These are phyloP conservation scores for Popillia japonica DNA, from an alignment of 1,140 invertebrate species.

Conservation along the genomic window DNA sequence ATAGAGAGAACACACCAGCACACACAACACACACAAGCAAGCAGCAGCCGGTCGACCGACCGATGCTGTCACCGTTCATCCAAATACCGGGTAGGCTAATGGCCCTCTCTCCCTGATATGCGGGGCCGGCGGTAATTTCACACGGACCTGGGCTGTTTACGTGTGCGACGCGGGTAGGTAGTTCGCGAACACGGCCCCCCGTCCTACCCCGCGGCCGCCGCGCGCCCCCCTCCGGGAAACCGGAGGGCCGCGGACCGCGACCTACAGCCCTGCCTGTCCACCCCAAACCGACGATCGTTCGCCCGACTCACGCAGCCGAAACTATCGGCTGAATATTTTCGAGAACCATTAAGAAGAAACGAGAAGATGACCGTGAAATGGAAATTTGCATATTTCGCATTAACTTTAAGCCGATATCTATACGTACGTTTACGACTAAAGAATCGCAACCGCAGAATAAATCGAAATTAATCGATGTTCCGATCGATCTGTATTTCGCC, in stretches of 20 bases:
- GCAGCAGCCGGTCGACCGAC: constrained; percentile 39
- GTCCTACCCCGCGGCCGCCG: constrained; percentile 34
- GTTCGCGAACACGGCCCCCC: constrained; percentile 41
- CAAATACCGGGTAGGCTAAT: constrained; percentile 41
- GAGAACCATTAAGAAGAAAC: constrained; percentile 18
- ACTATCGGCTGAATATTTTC: constrained; percentile 35
- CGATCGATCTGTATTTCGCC: background rate
- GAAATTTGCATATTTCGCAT: constrained; percentile 29
- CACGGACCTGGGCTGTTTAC: constrained; percentile 48
- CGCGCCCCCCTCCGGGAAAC: constrained; percentile 29
- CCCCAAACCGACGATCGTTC: constrained; percentile 43
- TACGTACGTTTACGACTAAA: background rate
- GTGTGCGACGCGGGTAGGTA: constrained; percentile 44
- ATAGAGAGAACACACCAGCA: constrained; percentile 37
- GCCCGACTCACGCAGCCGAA: constrained; percentile 40
- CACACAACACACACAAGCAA: constrained; percentile 19
- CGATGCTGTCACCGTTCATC: constrained; percentile 38
- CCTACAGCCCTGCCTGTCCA: constrained; percentile 43
- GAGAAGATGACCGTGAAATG: constrained; percentile 14
- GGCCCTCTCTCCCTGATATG: constrained; percentile 41
- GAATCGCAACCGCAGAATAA: background rate
- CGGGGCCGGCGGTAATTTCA: constrained; percentile 47
- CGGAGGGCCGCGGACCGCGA: constrained; percentile 39
- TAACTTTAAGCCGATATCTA: background rate
- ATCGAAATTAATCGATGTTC: constrained; percentile 8